phyloP scores from a whole-genome alignment of 2,113 vertebrate genomes.

The Cheilinus undulatus region DNA sequence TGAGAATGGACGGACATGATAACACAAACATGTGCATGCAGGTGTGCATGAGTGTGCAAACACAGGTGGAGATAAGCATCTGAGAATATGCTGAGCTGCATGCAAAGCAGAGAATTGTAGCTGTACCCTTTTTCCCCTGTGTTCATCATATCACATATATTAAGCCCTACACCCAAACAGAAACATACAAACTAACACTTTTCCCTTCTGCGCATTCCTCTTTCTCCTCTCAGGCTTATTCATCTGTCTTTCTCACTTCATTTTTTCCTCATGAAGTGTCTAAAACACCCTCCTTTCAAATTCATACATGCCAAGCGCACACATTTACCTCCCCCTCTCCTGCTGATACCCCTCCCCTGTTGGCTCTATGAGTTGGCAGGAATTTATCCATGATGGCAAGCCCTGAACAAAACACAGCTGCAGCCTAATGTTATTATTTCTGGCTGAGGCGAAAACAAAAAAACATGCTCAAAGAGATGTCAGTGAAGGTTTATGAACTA shows the following conservation, averaged over 20 bases:
- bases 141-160: not conserved
- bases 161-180: not conserved
- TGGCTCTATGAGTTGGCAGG: slow-evolving; percentile 60
- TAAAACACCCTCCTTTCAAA: slow-evolving; percentile 27
- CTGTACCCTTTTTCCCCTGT: not conserved
- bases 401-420: slow-evolving; percentile 39
- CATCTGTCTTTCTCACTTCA: slow-evolving; percentile 57
- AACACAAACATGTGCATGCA: not conserved
- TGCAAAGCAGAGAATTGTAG: not conserved
- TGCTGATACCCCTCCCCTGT: slow-evolving; percentile 2
- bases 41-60: slow-evolving; percentile 1
- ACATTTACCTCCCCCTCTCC: not conserved
- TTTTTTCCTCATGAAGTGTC: slow-evolving; percentile 25
- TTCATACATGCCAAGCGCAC: not conserved
- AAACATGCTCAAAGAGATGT: slow-evolving; percentile 61
- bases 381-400: slow-evolving; percentile 67
- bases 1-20: not conserved
- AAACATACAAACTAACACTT: slow-evolving; percentile 2
- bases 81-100: not conserved
- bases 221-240: slow-evolving; percentile 56
- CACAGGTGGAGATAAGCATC: slow-evolving; percentile 17
- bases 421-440: slow-evolving; percentile 65
- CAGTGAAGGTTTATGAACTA: slow-evolving; percentile 55
- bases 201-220: slow-evolving; percentile 22
- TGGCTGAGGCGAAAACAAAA: slow-evolving; percentile 51